phyloP scores from a whole-genome alignment of 2,888 invertebrate species.

The Tridacna crocea region DNA sequence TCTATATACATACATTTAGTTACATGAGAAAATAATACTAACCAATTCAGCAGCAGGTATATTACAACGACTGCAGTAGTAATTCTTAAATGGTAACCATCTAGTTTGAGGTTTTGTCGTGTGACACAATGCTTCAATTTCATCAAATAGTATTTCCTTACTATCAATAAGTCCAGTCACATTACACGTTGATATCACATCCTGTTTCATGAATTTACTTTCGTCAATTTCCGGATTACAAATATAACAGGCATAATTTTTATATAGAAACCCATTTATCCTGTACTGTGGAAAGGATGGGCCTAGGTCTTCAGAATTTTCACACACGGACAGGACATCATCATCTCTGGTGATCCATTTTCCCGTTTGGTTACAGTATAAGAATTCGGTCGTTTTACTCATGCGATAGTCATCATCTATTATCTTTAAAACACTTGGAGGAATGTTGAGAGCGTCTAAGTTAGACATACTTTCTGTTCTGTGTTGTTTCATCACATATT shows the following conservation, averaged over 20 bases:
- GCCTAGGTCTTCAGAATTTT: neutral
- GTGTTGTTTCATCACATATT: neutral
- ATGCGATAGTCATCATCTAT: neutral
- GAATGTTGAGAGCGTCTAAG: neutral
- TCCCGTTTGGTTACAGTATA: conserved; percentile 33
- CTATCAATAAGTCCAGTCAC: neutral
- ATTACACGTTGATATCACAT: conserved; percentile 16
- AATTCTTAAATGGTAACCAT: conserved; percentile 38
- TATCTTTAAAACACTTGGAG: neutral
- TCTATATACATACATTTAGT: no score
- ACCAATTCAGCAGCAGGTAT: conserved; percentile 1
- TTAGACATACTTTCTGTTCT: neutral
- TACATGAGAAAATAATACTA: neutral
- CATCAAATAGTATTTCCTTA: neutral
- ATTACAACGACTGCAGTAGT: conserved; percentile 35
- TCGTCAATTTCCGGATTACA: conserved; percentile 34
- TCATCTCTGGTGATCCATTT: neutral
- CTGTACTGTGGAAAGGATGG: conserved; percentile 20
- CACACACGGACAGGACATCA: conserved; percentile 1
- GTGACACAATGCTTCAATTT: conserved; percentile 20
- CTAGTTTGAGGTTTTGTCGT: neutral
- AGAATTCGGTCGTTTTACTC: neutral
- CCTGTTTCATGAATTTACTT: neutral
- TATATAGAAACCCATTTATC: conserved; percentile 23
- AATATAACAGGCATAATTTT: conserved; percentile 37